These are phyloP conservation scores for Paratrypauchen microcephalus DNA, from an alignment of 2,797 vertebrate genomes.

Conservation along the genomic window DNA sequence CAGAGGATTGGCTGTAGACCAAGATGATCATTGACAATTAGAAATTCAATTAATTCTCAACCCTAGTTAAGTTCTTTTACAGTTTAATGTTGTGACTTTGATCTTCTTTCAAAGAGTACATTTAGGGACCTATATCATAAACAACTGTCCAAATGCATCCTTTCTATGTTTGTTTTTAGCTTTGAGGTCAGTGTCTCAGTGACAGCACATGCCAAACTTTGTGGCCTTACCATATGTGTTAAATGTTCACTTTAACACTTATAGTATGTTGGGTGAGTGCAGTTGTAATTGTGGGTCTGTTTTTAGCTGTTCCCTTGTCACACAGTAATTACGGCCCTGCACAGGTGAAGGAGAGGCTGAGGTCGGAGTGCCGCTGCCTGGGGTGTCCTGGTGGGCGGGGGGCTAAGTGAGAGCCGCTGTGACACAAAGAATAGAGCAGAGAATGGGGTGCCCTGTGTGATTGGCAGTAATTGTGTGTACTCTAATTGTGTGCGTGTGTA, in stretches of 20 bases:
- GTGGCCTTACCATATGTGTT: conserved; percentile 7
- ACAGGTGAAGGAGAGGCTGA: conserved; percentile 58
- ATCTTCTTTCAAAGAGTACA: not conserved
- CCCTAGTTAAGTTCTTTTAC: not conserved
- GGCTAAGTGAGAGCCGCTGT: conserved; percentile 22
- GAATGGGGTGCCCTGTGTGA: conserved; percentile 41
- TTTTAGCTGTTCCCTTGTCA: conserved; percentile 54
- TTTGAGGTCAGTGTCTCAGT: not conserved
- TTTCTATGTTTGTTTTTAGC: not conserved
- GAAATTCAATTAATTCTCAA: too few species aligned
- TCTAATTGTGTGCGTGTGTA: conserved; percentile 34
- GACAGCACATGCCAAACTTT: not conserved
- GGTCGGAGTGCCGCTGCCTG: conserved; percentile 37
- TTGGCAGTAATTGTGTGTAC: conserved; percentile 56
- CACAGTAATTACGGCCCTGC: conserved; percentile 59
- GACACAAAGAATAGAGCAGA: conserved; percentile 17
- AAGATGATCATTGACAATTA: too few species aligned
- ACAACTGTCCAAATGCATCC: not conserved
- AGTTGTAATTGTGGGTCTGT: conserved; percentile 39
- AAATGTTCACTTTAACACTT: conserved; percentile 15
- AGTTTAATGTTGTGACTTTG: not conserved
- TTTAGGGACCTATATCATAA: not conserved
- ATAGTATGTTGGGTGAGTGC: conserved; percentile 5
- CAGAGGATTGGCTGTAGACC: too few species aligned
- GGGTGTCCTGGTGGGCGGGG: conserved; percentile 16